These are phyloP conservation scores for Chaetorhynchus papuensis DNA, from an alignment of 2,113 vertebrate species.

Conservation along the genomic window DNA sequence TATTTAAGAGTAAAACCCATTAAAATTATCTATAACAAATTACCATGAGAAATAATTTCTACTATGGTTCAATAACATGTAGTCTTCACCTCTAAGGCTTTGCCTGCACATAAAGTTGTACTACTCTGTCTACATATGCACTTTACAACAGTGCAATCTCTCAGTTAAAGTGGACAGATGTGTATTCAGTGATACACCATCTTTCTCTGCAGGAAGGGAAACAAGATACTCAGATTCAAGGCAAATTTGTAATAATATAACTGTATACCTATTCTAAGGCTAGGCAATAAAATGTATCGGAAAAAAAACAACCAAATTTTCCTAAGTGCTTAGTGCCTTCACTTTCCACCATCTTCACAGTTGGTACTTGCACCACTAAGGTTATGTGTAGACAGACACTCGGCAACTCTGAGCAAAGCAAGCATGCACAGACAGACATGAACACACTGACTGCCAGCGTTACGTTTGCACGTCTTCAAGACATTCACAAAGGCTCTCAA, in stretches of 20 bases:
- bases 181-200: not conserved
- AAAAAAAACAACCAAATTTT: accelerated
- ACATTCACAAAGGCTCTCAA: not conserved
- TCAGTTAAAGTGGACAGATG: not conserved
- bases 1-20: not conserved
- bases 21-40: not conserved
- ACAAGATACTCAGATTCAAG: not conserved
- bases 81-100: not conserved
- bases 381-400: not conserved
- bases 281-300: not conserved
- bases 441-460: not conserved
- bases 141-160: not conserved
- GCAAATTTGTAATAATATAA: not conserved
- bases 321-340: not conserved
- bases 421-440: not conserved
- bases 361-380: not conserved
- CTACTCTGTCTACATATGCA: accelerated
- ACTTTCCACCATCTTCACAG: not conserved
- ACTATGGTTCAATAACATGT: not conserved
- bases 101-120: not conserved
- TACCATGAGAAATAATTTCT: not conserved
- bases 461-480: not conserved
- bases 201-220: not conserved
- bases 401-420: not conserved
- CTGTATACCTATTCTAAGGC: not conserved